Base-by-base conservation (phyloP, 1,140 invertebrate genomes). In the Colletes gigas region DNA sequence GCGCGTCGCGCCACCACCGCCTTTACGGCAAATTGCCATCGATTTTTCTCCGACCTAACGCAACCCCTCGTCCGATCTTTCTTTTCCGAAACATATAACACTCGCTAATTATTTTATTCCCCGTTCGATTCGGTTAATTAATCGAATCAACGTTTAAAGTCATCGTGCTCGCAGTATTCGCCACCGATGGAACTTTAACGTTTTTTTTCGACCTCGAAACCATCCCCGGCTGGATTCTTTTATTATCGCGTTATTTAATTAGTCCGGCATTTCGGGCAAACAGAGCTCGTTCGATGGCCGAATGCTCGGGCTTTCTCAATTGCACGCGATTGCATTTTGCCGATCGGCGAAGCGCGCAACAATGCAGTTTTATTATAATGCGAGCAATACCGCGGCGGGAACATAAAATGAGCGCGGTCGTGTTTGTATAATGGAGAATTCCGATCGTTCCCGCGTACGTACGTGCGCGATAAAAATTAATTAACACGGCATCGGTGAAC, bases 391-490 rank as follows among this genome's bases (percentile, higher is more conserved):
- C 52, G 81, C 47, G 21, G 71, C 14, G 9, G 60, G 41, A 52
- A 30, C 52, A 55, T 12, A 21, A 75, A 65, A 52, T 62, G 72
- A 65, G 62, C 73, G 60, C 66, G 65, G 39, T 47, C 47, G 59
- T n/a, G 39, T 67, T 50, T 76, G 68, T 81, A 72, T 76, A 84
- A 83, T 63, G 63, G 71, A 71, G 68, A 81, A 84, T 81, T 77
- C 83, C 83, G 65, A 85, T 84, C 57, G 78, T 78, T 39, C 59
- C 12, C 50, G 17, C 73, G 66, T 57, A 65, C 75, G 77, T 71
- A 60, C 10, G 71, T 57, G 83, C 78, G 83, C 78, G 84, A 85
- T 85, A 84, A 85, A 85, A 85, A 85, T 85, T 85, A 85, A 85
- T 85, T 85, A 85, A 85, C 83, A 85, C 83, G 65, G 52, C 69